Conservation (phyloP, 2,888 invertebrate species). For the Rhingia rostrata region DNA sequence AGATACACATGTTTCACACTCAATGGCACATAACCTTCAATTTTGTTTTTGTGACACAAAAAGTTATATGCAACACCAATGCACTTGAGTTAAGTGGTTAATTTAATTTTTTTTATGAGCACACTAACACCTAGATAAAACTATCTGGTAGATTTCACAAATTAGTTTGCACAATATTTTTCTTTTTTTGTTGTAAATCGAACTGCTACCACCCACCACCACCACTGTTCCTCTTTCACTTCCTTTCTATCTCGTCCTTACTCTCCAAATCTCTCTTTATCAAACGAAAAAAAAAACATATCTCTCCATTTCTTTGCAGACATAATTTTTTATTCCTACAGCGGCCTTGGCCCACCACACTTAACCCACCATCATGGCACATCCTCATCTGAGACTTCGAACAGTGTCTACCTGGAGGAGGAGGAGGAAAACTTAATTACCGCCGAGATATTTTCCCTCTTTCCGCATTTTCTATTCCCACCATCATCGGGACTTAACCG, state of each 20-base stretch:
- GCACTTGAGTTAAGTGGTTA: conserved; percentile 47
- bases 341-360: conserved; percentile 83
- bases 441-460: conserved; percentile 84
- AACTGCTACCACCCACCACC: conserved; percentile 3
- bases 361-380: conserved; percentile 62
- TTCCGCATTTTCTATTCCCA: conserved; percentile 86
- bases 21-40: conserved; percentile 34
- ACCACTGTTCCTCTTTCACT: not conserved
- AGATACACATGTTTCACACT: conserved; percentile 56
- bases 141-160: conserved; percentile 49
- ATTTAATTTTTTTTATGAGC: conserved; percentile 31
- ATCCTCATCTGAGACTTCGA: conserved; percentile 83
- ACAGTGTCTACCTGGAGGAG: conserved; percentile 83
- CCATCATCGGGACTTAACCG: conserved; percentile 82
- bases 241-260: not conserved
- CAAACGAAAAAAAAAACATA: conserved; percentile 60
- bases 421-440: conserved; percentile 80
- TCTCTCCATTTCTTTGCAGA: conserved; percentile 75
- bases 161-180: conserved; percentile 60
- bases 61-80: conserved; percentile 34
- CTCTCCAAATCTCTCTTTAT: conserved; percentile 40
- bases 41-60: conserved; percentile 27
- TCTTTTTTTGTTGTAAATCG: not conserved
- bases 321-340: conserved; percentile 84
- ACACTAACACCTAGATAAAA: conserved; percentile 39